phyloP scores from a whole-genome alignment of 2,113 vertebrate species.

The Bagarius yarrelli region DNA sequence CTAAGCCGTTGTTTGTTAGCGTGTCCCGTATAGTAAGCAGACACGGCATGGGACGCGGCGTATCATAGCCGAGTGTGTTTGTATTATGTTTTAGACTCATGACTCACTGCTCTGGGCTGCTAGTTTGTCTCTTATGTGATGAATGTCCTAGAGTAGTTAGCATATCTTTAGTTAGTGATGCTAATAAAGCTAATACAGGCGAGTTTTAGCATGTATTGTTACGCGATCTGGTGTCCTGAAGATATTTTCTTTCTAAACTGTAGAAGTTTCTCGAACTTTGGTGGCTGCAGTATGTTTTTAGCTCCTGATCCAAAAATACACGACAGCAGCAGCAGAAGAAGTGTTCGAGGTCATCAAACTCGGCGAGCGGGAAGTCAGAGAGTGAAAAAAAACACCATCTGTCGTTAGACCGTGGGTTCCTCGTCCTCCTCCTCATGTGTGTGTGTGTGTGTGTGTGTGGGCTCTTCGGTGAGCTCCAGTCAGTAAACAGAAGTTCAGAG shows the following conservation, averaged over 20 bases:
- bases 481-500: slow-evolving; percentile 31
- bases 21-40: background rate
- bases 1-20: background rate
- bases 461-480: slow-evolving; percentile 26
- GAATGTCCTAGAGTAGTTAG: background rate
- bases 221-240: background rate
- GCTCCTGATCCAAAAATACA: slow-evolving; percentile 15
- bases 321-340: slow-evolving; percentile 15
- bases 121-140: background rate
- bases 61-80: background rate
- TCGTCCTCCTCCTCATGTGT: background rate
- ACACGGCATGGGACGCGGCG: background rate
- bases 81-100: background rate
- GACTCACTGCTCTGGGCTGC: background rate
- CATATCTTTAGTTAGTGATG: background rate
- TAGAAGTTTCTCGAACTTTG: slow-evolving; percentile 10
- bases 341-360: slow-evolving; percentile 30
- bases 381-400: slow-evolving; percentile 29
- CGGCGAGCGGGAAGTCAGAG: slow-evolving; percentile 16
- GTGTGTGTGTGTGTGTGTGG: background rate
- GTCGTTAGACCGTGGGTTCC: background rate
- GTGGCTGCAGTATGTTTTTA: background rate
- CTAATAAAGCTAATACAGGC: background rate
- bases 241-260: background rate
- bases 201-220: background rate